These are phyloP conservation scores for Euura saliciscinereae DNA, from an alignment of 1,140 invertebrate species.

Conservation along the genomic window DNA sequence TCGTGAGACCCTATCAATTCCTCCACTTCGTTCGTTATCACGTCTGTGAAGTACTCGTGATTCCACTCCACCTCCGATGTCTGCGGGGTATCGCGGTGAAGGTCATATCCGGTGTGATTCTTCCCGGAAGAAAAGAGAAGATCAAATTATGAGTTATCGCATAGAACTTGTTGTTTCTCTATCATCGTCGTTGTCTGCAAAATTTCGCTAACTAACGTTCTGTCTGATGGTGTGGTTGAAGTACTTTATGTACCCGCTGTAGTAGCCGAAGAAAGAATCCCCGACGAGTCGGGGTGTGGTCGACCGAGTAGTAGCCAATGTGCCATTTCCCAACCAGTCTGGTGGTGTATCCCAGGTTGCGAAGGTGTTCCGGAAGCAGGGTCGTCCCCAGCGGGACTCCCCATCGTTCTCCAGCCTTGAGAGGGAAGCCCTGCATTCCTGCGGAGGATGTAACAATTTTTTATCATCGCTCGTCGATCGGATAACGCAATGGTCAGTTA, in stretches of 20 bases:
- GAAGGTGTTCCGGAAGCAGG: conserved; percentile 64
- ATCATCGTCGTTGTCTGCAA: too few relatives aligned
- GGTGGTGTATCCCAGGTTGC: conserved; percentile 45
- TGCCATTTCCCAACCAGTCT: conserved; percentile 59
- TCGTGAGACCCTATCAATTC: conserved; percentile 63
- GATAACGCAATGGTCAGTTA: conserved; percentile 29
- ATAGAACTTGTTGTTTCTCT: conserved; percentile 18
- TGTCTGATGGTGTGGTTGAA: conserved; percentile 56
- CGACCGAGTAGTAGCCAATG: conserved; percentile 47
- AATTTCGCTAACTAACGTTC: conserved; percentile 35
- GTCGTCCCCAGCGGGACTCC: conserved; percentile 64
- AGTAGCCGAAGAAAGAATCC: conserved; percentile 73
- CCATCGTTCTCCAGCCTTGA: conserved; percentile 60
- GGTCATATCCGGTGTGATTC: conserved; percentile 58
- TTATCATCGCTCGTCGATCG: not conserved
- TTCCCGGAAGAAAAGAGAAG: conserved; percentile 13
- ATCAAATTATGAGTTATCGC: conserved; percentile 10
- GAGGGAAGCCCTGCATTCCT: conserved; percentile 70
- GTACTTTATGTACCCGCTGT: conserved; percentile 66
- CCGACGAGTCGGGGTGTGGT: conserved; percentile 62
- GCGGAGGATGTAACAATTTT: conserved; percentile 15
- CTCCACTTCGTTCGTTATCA: conserved; percentile 64
- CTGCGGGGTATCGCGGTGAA: conserved; percentile 53
- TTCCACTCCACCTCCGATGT: conserved; percentile 41
- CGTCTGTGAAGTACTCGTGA: conserved; percentile 66